These are phyloP conservation scores for Antrozous pallidus DNA, from an alignment of 2,797 vertebrate genomes.

Conservation along the genomic window DNA sequence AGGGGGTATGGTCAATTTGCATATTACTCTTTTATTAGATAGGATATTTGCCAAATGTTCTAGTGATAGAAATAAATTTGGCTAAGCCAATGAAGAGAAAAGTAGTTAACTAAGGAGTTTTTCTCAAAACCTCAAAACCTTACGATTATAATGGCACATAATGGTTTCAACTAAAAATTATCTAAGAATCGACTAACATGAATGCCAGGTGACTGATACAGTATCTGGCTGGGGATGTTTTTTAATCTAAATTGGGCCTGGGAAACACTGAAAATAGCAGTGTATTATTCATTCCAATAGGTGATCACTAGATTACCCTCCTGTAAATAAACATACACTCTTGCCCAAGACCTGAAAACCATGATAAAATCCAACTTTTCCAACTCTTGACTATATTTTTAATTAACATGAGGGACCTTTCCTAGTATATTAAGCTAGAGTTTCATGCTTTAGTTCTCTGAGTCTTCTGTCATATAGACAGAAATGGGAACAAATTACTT, in stretches of 20 bases:
- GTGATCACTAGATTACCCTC: background rate
- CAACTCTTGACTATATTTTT: conserved; percentile 6
- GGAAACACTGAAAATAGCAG: background rate
- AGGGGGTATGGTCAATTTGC: too few relatives aligned
- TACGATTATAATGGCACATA: background rate
- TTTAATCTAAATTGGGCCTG: background rate
- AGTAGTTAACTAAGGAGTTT: background rate
- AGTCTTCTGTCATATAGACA: background rate
- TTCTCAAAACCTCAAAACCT: background rate
- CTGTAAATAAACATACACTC: background rate
- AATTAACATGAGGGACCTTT: background rate
- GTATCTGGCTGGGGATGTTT: background rate
- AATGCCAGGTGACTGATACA: background rate
- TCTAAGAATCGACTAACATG: background rate
- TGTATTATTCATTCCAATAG: background rate
- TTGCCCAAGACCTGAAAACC: background rate
- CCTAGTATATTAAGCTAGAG: background rate
- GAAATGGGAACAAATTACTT: conserved; percentile 22
- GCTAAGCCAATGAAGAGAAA: background rate
- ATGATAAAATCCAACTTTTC: background rate
- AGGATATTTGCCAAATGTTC: too few relatives aligned
- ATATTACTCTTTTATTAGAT: too few relatives aligned
- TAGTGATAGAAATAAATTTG: background rate
- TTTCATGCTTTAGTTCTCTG: conserved; percentile 1
- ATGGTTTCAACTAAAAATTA: conserved; percentile 36